Evolutionary conservation across 2,888 invertebrate genomes (phyloP), one percentile per base, ranked within the genome.

Genomic region (Stenolophus ochropezus): DNA sequence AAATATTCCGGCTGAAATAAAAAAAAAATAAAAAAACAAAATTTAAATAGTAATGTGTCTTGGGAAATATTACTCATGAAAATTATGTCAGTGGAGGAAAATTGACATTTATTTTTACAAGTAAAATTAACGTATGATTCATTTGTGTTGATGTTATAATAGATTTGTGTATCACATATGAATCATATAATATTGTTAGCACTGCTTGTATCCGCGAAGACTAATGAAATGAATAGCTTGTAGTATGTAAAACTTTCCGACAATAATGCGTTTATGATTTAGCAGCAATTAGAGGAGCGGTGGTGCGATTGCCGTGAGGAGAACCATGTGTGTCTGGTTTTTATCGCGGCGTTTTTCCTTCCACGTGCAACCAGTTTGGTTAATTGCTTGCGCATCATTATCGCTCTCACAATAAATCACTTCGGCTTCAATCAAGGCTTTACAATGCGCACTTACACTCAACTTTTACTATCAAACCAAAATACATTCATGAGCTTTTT

Each of bases 341-440:
- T 56, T 56, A 56, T 56, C 56, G 21, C 20, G 11, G 21, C 18
- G 56, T 56, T 56, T 56, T 56, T 42, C 33, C 21, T 18, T 8
- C 18, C 56, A 56, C 56, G 56, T 56, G 51, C 51, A 51, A 42
- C 33, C 33, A 42, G 33, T 42, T 42, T 42, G 33, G 33, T 42
- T 42, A 42, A 42, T 42, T 42, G 33, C 33, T 11, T 42, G 33
- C 33, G 8, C 33, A 42, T 42, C 33, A 42, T 42, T 42, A 42
- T 42, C 33, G 11, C 33, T 2, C 33, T 11, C 8, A 42, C 33
- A 42, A 42, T 42, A 42, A 42, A 42, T 42, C 33, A 42, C 33
- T 11, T 4, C 11, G n/a, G 33, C 33, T 42, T 42, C 33, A 42
- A 42, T 42, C 33, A 42, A 42, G 33, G 11, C 33, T 42, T 42